Conservation (phyloP, 2,888 invertebrate genomes). For the Latheticus oryzae region DNA sequence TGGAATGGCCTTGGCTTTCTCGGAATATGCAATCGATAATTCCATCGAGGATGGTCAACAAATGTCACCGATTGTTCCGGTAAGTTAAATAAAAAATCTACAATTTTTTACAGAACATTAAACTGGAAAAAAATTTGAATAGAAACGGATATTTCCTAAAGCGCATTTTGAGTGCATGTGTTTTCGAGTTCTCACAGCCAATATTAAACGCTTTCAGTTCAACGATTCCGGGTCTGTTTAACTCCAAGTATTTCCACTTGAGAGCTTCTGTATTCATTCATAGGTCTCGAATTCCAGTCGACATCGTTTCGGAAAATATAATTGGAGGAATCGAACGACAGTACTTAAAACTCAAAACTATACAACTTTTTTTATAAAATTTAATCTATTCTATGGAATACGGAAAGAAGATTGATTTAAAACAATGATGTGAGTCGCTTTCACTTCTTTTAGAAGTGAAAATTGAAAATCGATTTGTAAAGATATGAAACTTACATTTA, state of each 20-base stretch:
- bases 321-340: too few relatives aligned
- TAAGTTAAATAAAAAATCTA: too few relatives aligned
- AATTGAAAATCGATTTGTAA: conserved; percentile 39
- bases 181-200: conserved; percentile 31
- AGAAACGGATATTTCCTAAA: conserved; percentile 28
- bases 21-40: conserved; percentile 32
- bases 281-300: conserved; percentile 16
- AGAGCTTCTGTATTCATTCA: conserved; percentile 26
- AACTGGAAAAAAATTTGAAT: too few relatives aligned
- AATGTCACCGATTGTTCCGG: conserved; percentile 42
- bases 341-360: too few relatives aligned
- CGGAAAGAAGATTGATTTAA: conserved; percentile 20
- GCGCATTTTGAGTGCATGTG: conserved; percentile 23
- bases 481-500: conserved; percentile 40
- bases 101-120: too few relatives aligned
- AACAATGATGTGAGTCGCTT: conserved; percentile 23
- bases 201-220: conserved; percentile 30
- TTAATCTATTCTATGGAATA: too few relatives aligned
- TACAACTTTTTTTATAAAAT: too few relatives aligned
- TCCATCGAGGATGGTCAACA: conserved; percentile 27
- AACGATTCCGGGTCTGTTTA: conserved; percentile 29
- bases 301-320: too few relatives aligned
- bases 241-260: conserved; percentile 25
- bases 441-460: conserved; percentile 42
- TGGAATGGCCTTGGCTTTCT: conserved; percentile 39